A percentile compares a stretch with the other conserved stretches of the same genome.
These are phyloP conservation scores for Brotula barbata DNA, from an alignment of 2,797 vertebrate genomes.

Conservation along the genomic window DNA sequence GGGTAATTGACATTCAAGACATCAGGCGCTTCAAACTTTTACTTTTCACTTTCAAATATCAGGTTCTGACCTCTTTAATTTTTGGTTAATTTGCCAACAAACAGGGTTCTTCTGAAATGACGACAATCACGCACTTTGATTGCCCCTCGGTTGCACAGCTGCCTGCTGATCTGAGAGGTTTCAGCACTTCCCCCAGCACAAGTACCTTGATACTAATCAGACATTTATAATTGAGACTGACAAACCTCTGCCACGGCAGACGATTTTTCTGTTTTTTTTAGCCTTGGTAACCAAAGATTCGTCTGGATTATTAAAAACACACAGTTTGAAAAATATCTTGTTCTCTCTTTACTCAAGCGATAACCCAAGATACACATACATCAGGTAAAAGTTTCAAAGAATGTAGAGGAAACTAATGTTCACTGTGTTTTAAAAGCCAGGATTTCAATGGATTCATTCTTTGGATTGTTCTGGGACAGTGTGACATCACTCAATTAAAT, in stretches of 20 bases:
- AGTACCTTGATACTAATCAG: conserved; percentile 82
- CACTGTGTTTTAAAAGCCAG: conserved; percentile 4
- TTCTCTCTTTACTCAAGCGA: conserved; percentile 46
- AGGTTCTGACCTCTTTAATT: conserved; percentile 53
- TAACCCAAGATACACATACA: conserved; percentile 26
- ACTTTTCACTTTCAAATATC: conserved; percentile 39
- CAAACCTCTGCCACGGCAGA: conserved; percentile 54
- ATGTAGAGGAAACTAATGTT: background rate
- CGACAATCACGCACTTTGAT: conserved; percentile 77
- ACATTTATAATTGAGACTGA: conserved; percentile 74
- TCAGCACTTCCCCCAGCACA: conserved; percentile 75
- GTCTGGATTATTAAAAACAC: conserved; percentile 57
- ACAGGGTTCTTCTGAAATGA: conserved; percentile 67
- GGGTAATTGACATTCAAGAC: background rate
- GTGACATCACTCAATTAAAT: too few species aligned
- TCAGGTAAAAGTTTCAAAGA: conserved; percentile 13
- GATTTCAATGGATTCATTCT: conserved; percentile 9
- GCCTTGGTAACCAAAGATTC: conserved; percentile 71
- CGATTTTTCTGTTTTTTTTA: conserved; percentile 53
- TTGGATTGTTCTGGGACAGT: background rate
- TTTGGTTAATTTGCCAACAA: conserved; percentile 65
- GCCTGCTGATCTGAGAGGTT: conserved; percentile 72
- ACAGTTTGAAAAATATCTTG: conserved; percentile 15
- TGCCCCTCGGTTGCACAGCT: conserved; percentile 75
- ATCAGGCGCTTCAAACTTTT: conserved; percentile 32